A percentile compares a stretch with the other conserved stretches of the same genome.
Evolutionary conservation across 1,140 invertebrate genomes (phyloP).

Genomic region (Saccostrea glomerata): DNA sequence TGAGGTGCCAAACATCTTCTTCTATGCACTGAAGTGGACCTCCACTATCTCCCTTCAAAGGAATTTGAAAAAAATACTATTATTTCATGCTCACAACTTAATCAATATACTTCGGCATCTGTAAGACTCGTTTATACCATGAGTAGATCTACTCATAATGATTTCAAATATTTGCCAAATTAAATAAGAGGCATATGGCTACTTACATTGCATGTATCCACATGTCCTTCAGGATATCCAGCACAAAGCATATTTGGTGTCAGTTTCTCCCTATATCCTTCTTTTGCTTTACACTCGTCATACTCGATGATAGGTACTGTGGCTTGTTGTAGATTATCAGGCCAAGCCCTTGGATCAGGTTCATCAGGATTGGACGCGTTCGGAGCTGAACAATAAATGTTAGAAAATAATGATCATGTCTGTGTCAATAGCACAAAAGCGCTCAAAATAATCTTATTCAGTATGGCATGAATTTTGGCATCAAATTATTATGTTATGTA

Average conservation of each 20-base stretch:
- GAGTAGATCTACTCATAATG: no score
- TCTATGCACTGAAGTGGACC: constrained; percentile 8
- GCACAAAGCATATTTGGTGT: constrained; percentile 29
- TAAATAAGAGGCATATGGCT: not conserved
- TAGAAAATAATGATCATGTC: not conserved
- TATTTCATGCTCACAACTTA: no score
- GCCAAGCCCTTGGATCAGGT: constrained; percentile 1
- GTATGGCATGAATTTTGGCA: no score
- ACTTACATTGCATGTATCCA: constrained; percentile 9
- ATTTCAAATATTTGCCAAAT: no score
- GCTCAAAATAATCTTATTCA: no score
- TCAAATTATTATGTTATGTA: no score
- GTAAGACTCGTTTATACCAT: no score
- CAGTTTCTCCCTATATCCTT: constrained; percentile 19
- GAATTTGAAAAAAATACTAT: not conserved
- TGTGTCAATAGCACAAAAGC: no score
- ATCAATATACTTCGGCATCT: no score
- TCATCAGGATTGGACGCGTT: not conserved
- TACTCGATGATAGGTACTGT: not conserved
- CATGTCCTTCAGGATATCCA: not conserved
- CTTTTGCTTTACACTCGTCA: not conserved
- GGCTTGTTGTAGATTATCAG: constrained; percentile 9
- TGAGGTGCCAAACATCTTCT: not conserved
- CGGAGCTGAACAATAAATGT: not conserved
- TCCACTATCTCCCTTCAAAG: constrained; percentile 39